Conservation (phyloP, 2,888 invertebrate genomes). For the Euproctis similis region DNA sequence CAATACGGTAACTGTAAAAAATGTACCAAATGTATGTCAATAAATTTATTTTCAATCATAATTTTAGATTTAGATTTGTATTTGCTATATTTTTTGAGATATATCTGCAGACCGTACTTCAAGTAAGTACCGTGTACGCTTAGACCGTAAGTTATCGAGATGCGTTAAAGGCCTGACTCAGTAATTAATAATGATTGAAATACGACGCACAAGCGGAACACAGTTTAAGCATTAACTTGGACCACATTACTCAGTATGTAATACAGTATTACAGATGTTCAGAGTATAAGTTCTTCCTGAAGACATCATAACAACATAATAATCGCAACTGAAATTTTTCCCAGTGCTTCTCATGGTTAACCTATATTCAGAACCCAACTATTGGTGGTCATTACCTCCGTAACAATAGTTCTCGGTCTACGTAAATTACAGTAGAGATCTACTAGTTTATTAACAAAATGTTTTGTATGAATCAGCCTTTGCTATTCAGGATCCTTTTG, state of each 20-base stretch:
- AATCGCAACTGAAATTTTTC: not conserved
- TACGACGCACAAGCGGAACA: conserved; percentile 26
- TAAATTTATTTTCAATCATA: too few species aligned
- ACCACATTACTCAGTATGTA: conserved; percentile 12
- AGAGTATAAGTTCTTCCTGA: not conserved
- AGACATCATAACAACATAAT: not conserved
- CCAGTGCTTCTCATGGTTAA: not conserved
- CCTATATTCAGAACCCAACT: too few species aligned
- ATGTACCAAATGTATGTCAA: too few species aligned
- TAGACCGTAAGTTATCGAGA: conserved; percentile 30
- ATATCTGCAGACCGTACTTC: conserved; percentile 28
- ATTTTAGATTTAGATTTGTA: too few species aligned
- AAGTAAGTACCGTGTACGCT: conserved; percentile 22
- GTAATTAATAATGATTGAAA: conserved; percentile 33
- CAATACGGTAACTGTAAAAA: too few species aligned
- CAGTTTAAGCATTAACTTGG: conserved; percentile 24
- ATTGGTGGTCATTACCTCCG: too few species aligned
- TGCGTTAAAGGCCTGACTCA: conserved; percentile 27
- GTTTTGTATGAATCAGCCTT: too few species aligned
- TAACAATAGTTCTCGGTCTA: too few species aligned
- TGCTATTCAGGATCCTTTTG: too few species aligned
- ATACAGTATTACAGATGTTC: conserved; percentile 4
- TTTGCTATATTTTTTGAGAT: too few species aligned
- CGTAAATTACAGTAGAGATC: too few species aligned
- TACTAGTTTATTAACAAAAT: too few species aligned